Evolutionary conservation across 2,113 vertebrate species (phyloP).

Genomic region (Tinamus guttatus): DNA sequence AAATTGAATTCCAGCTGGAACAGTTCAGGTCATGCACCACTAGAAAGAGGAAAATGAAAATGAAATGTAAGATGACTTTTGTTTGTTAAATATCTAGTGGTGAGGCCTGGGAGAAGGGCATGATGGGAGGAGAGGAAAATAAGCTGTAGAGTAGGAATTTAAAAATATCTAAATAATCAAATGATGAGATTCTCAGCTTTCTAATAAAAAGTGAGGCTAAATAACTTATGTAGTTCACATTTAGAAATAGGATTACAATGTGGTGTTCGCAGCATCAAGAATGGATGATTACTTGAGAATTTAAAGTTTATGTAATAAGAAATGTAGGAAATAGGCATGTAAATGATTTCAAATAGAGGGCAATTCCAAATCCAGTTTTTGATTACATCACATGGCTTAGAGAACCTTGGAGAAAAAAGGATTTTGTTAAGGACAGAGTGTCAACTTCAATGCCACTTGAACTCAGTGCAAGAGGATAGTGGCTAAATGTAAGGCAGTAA

Average conservation of each 20-base stretch:
- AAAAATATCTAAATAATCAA: not conserved
- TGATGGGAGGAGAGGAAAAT: not conserved
- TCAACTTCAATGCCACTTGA: not conserved
- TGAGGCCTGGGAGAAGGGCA: not conserved
- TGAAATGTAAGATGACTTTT: not conserved
- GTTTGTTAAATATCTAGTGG: not conserved
- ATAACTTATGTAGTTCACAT: not conserved
- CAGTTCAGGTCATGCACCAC: not conserved
- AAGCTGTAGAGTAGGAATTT: not conserved
- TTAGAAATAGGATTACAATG: not conserved
- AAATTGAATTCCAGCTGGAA: not conserved
- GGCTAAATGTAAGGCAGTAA: not conserved
- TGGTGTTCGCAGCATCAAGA: not conserved
- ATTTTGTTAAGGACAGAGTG: not conserved
- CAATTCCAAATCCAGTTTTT: not conserved
- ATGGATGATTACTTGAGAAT: not conserved
- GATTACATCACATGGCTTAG: not conserved
- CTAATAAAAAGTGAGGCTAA: not conserved
- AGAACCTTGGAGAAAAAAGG: not conserved
- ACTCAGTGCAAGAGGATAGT: not conserved
- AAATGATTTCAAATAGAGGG: not conserved
- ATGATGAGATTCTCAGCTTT: not conserved
- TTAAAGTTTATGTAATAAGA: not conserved
- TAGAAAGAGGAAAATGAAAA: not conserved
- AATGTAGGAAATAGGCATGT: not conserved